Evolutionary conservation across 2,888 invertebrate genomes (phyloP).

Genomic region (Gari tellinella): DNA sequence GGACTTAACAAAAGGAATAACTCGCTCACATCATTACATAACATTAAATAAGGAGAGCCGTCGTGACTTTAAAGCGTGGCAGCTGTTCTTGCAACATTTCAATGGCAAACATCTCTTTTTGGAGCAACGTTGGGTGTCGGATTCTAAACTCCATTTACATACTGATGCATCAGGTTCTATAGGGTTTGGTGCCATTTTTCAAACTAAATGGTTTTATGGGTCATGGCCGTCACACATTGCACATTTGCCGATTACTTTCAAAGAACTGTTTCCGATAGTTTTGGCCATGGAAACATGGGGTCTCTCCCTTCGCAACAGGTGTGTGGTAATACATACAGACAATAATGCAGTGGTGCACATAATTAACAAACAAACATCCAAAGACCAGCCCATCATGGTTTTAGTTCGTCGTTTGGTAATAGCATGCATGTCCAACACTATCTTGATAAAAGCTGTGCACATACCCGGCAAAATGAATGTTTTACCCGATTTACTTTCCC

Average conservation of each 20-base stretch:
- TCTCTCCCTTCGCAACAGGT: conserved; percentile 11
- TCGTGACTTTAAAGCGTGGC: conserved; percentile 25
- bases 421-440: conserved; percentile 37
- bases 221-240: conserved; percentile 3
- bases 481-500: too few species aligned
- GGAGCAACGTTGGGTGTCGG: conserved; percentile 10
- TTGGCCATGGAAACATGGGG: conserved; percentile 55
- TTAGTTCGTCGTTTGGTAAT: conserved; percentile 44
- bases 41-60: conserved; percentile 18
- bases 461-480: too few species aligned
- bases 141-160: conserved; percentile 16
- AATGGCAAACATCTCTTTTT: conserved; percentile 33
- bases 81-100: conserved; percentile 30
- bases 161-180: conserved; percentile 37
- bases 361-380: conserved; percentile 47
- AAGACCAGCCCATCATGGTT: conserved; percentile 33
- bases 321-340: conserved; percentile 44
- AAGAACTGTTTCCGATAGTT: conserved; percentile 40
- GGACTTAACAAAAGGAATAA: conserved; percentile 22
- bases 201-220: conserved; percentile 22
- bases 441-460: conserved; percentile 34
- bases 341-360: conserved; percentile 51
- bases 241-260: conserved; percentile 31
- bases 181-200: conserved; percentile 31
- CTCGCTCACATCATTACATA: conserved; percentile 19